Evolutionary conservation across 2,797 vertebrate species (phyloP).

Genomic region (Danio jaintianensis): DNA sequence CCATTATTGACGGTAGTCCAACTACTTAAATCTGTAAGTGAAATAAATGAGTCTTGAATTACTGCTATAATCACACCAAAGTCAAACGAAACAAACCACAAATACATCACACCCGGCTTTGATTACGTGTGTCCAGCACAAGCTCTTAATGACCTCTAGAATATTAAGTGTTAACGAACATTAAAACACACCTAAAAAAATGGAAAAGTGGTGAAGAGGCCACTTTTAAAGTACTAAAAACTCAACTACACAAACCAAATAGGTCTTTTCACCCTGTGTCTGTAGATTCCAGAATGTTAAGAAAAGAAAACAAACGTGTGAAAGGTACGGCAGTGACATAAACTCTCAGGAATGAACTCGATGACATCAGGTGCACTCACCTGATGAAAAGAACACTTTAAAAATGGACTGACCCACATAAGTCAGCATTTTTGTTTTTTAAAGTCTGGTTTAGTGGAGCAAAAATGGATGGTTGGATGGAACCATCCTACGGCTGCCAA

Average conservation of each 20-base stretch:
- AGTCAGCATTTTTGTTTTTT: neutral
- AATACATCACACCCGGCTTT: constrained; percentile 11
- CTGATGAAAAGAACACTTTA: neutral
- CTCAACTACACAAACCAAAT: neutral
- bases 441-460: neutral
- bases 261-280: no score
- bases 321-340: constrained; percentile 19
- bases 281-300: neutral
- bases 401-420: neutral
- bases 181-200: constrained; percentile 11
- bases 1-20: neutral
- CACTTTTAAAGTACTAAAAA: neutral
- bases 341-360: neutral
- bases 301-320: neutral
- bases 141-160: constrained; percentile 25
- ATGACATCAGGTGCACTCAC: neutral
- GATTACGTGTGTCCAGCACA: constrained; percentile 40
- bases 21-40: constrained; percentile 25
- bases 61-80: constrained; percentile 39
- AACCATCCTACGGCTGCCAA: neutral
- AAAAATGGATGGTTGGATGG: neutral
- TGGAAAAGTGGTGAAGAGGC: neutral
- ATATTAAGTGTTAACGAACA: constrained; percentile 14
- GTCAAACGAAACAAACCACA: constrained; percentile 26
- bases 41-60: constrained; percentile 40